phyloP scores from a whole-genome alignment of 2,797 vertebrate genomes.

The Chelmon rostratus region DNA sequence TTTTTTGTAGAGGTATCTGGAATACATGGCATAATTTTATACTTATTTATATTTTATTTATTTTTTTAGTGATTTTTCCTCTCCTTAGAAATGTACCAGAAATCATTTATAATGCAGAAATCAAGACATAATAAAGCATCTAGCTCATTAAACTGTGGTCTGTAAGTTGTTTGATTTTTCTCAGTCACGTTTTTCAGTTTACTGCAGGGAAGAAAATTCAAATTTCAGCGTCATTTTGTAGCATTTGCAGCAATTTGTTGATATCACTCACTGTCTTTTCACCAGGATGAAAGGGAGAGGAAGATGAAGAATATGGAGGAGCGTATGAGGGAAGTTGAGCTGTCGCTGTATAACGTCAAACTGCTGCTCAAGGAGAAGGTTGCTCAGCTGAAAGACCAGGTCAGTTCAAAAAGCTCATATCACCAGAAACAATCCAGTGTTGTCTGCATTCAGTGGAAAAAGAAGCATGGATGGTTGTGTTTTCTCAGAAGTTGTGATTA shows the following conservation, averaged over 20 bases:
- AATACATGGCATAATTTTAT: conserved; percentile 65
- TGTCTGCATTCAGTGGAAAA: background rate
- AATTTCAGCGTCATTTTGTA: background rate
- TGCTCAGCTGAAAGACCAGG: conserved; percentile 95
- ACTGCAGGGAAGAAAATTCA: background rate
- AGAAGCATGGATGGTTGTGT: too few relatives aligned
- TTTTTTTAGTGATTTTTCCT: conserved; percentile 48
- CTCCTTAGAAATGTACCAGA: conserved; percentile 58
- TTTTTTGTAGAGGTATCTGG: conserved; percentile 66
- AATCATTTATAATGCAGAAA: conserved; percentile 54
- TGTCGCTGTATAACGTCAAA: conserved; percentile 93
- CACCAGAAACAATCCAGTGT: too few relatives aligned
- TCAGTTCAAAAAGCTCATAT: conserved; percentile 61
- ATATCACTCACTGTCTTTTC: conserved; percentile 56
- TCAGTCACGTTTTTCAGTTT: background rate
- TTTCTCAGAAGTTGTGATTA: too few relatives aligned
- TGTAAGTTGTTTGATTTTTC: conserved; percentile 24
- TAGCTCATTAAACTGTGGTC: conserved; percentile 31
- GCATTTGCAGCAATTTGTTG: conserved; percentile 25
- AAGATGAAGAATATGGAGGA: conserved; percentile 92
- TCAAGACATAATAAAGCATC: conserved; percentile 79
- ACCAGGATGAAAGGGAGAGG: conserved; percentile 80
- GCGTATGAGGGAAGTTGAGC: conserved; percentile 93
- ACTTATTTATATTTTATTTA: conserved; percentile 76
- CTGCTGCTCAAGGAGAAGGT: conserved; percentile 96